These are phyloP conservation scores for Oreohelix idahoensis DNA, from an alignment of 1,140 invertebrate genomes.

Conservation along the genomic window DNA sequence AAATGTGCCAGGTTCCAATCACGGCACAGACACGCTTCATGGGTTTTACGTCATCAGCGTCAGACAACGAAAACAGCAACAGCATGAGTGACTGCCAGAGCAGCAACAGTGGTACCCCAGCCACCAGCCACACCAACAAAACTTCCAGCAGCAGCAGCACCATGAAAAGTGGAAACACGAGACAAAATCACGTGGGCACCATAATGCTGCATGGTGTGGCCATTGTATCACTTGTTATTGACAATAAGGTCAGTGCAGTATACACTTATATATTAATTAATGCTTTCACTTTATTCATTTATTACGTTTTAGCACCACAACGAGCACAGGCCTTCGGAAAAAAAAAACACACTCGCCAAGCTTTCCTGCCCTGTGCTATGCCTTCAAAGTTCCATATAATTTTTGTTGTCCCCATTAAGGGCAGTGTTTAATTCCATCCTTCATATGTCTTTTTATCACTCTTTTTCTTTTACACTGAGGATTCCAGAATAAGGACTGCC, in stretches of 20 bases:
- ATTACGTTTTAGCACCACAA: too few relatives aligned
- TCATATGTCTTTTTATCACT: too few relatives aligned
- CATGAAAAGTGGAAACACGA: background rate
- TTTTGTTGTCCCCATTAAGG: too few relatives aligned
- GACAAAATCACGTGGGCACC: slow-evolving; percentile 82
- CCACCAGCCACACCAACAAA: background rate
- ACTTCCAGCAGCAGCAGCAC: background rate
- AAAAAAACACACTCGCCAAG: too few relatives aligned
- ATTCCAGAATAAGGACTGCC: too few relatives aligned
- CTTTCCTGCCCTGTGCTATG: too few relatives aligned
- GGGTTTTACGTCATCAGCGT: background rate
- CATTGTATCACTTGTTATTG: slow-evolving; percentile 94
- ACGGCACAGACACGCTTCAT: background rate
- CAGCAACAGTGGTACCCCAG: background rate
- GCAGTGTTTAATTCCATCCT: too few relatives aligned
- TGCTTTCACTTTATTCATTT: too few relatives aligned
- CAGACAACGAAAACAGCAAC: slow-evolving; percentile 33
- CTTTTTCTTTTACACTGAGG: too few relatives aligned
- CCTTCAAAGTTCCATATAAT: too few relatives aligned
- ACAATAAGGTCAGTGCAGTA: slow-evolving; percentile 77
- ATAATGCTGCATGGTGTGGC: slow-evolving; percentile 93
- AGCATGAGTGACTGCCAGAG: slow-evolving; percentile 16
- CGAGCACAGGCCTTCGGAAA: too few relatives aligned
- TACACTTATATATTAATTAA: too few relatives aligned
- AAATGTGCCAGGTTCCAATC: background rate